Percentiles rank a stretch among this genome's conserved stretches.
These are phyloP conservation scores for Cyaniris semiargus DNA, from an alignment of 2,888 invertebrate species.

Conservation along the genomic window DNA sequence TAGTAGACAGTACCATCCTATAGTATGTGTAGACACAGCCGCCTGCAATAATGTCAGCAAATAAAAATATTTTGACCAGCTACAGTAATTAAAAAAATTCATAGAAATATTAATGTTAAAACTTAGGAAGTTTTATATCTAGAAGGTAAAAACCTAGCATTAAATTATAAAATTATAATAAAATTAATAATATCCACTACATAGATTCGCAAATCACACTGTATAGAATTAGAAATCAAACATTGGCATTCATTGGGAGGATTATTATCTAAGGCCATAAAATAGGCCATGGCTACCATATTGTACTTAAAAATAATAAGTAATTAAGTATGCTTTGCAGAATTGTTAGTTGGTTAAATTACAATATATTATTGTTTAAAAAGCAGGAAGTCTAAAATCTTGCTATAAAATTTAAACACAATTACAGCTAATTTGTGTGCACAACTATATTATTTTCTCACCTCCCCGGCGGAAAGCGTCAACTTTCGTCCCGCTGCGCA, in stretches of 20 bases:
- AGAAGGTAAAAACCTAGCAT: constrained; percentile 9
- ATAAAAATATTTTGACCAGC: no score
- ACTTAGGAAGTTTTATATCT: not conserved
- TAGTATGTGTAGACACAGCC: no score
- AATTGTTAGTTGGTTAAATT: not conserved
- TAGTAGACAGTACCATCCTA: no score
- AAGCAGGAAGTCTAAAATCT: not conserved
- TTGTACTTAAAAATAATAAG: not conserved
- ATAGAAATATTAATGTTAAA: not conserved
- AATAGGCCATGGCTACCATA: not conserved
- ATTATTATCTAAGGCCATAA: not conserved
- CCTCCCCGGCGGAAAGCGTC: no score
- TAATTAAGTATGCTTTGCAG: not conserved
- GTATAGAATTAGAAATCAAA: not conserved
- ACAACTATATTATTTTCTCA: not conserved
- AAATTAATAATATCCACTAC: not conserved
- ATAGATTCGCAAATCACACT: not conserved
- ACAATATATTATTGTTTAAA: not conserved
- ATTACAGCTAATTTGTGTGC: not conserved
- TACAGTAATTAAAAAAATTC: no score
- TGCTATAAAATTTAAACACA: not conserved
- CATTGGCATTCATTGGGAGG: not conserved
- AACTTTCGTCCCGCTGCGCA: no score
- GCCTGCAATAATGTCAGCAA: no score
- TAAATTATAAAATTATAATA: not conserved